Conservation (phyloP, 2,113 vertebrate species). For the Melanostigma gelatinosum region DNA sequence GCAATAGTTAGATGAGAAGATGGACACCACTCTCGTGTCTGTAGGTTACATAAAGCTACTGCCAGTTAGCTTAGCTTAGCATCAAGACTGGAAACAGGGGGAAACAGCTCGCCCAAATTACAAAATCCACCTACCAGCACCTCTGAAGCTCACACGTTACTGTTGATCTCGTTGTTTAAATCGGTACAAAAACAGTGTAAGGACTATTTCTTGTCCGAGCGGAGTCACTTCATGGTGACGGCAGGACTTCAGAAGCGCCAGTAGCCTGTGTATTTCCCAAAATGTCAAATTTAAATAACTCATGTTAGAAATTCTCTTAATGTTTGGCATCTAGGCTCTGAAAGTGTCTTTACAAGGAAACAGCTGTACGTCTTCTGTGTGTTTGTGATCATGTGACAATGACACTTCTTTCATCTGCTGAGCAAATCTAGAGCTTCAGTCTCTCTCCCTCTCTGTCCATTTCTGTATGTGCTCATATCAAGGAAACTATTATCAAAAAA, state of each 20-base stretch:
- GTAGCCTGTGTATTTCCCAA: neutral
- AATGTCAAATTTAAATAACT: constrained; percentile 1
- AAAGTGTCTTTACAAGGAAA: neutral
- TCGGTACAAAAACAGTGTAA: neutral
- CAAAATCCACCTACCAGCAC: neutral
- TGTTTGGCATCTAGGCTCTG: neutral
- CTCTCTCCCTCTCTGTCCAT: neutral
- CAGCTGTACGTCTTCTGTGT: neutral
- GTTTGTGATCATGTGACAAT: neutral
- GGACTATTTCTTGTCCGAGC: neutral
- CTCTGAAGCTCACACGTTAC: neutral
- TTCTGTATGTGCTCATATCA: constrained; percentile 38
- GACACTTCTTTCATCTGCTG: constrained; percentile 45
- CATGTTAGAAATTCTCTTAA: neutral
- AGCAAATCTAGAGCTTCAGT: constrained; percentile 29
- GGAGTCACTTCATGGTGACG: neutral
- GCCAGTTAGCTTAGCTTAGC: neutral
- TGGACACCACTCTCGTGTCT: neutral
- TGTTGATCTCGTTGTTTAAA: neutral
- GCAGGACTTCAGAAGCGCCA: neutral
- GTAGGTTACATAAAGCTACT: neutral
- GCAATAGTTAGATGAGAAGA: neutral
- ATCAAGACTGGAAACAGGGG: neutral
- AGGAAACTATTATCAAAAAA: constrained; percentile 52
- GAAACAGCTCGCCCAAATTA: neutral